Evolutionary conservation across 2,888 invertebrate species (phyloP).

Genomic region (Drosophila prolongata): DNA sequence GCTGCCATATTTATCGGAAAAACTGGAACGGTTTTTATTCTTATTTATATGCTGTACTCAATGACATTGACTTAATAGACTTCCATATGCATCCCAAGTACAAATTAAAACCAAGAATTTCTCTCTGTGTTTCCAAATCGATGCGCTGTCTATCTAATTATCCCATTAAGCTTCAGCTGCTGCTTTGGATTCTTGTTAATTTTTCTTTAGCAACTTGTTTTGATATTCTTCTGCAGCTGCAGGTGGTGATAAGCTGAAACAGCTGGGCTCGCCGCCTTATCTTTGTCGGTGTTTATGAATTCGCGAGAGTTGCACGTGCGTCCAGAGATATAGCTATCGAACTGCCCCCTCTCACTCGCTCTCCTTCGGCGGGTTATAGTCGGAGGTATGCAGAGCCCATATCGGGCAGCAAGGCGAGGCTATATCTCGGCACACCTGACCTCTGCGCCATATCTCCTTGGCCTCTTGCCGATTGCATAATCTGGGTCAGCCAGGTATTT

Average conservation of each 20-base stretch:
- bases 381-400: slow-evolving; percentile 40
- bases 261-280: slow-evolving; percentile 26
- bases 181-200: slow-evolving; percentile 1
- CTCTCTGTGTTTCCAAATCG: slow-evolving; percentile 13
- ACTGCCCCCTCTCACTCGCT: slow-evolving; percentile 8
- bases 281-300: slow-evolving; percentile 41
- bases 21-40: too few species aligned
- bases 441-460: slow-evolving; percentile 3
- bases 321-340: slow-evolving; percentile 23
- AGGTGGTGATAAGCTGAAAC: slow-evolving; percentile 27
- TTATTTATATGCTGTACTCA: too few species aligned
- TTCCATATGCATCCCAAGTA: too few species aligned
- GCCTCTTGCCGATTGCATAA: slow-evolving; percentile 59
- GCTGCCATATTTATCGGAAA: too few species aligned
- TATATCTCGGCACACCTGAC: slow-evolving; percentile 42
- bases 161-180: slow-evolving; percentile 34
- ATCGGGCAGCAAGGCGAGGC: slow-evolving; percentile 32
- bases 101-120: neutral
- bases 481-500: slow-evolving; percentile 70
- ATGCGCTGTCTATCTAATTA: slow-evolving; percentile 31
- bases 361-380: slow-evolving; percentile 14
- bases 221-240: slow-evolving; percentile 36
- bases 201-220: slow-evolving; percentile 3
- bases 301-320: slow-evolving; percentile 49
- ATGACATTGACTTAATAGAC: too few species aligned